These are phyloP conservation scores for Parnassius smintheus DNA, from an alignment of 2,888 invertebrate genomes.

Conservation along the genomic window DNA sequence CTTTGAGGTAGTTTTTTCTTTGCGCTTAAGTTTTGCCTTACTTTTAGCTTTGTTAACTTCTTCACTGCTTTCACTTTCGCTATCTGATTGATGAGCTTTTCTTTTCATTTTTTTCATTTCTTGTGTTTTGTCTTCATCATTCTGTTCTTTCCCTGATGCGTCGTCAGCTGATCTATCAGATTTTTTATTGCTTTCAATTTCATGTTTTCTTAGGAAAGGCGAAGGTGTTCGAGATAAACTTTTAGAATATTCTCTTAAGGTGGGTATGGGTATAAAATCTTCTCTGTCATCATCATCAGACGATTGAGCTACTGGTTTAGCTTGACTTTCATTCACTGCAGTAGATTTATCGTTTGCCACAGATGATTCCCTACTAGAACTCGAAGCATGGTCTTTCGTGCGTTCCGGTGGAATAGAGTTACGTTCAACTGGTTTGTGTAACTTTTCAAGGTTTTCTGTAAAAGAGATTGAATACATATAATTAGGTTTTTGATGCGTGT, in stretches of 20 bases:
- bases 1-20: conserved; percentile 81
- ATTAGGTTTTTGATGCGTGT: too few species aligned
- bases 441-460: conserved; percentile 64
- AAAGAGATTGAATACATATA: conserved; percentile 9
- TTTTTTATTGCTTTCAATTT: conserved; percentile 76
- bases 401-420: conserved; percentile 53
- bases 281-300: conserved; percentile 71
- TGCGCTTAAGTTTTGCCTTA: conserved; percentile 71
- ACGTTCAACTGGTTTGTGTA: conserved; percentile 65
- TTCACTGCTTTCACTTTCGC: conserved; percentile 73
- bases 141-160: conserved; percentile 71
- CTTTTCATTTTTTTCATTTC: conserved; percentile 74
- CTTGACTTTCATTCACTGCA: conserved; percentile 50
- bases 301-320: conserved; percentile 51
- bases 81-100: conserved; percentile 75
- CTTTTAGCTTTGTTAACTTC: conserved; percentile 66
- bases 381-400: conserved; percentile 60
- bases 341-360: conserved; percentile 63
- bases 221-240: conserved; percentile 93
- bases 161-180: conserved; percentile 68
- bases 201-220: conserved; percentile 88
- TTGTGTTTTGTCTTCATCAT: conserved; percentile 59
- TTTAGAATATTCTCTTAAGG: conserved; percentile 82
- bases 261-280: conserved; percentile 64
- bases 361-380: conserved; percentile 74